Evolutionary conservation across 2,888 invertebrate species (phyloP), one percentile per base, ranked within the genome.

Genomic region (Ophraella communa): DNA sequence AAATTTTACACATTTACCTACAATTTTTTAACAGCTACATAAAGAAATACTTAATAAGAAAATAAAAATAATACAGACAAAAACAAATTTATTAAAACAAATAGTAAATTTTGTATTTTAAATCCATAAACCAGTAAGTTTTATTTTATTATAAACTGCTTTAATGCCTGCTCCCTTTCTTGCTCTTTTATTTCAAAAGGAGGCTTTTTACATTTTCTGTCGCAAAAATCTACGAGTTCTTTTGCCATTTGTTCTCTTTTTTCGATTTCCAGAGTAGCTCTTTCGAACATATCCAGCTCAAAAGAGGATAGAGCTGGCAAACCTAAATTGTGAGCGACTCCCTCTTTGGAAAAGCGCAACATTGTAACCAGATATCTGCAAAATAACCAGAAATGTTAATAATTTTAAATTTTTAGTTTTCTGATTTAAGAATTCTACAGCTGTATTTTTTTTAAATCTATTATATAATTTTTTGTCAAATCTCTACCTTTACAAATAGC

Each of bases 271-370:
- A 77, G 74, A n/a, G 84, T 64, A 1, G 85, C 83, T 18, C 78
- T 68, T 72, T 85, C 83, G 8, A 85, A 70, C 4, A 79, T 71
- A 0, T 75, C 74, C 1, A 82, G 76, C 73, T 87, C 87, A 3
- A 69, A 35, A 1, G 80, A 80, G 5, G 81, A 82, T 78, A 87
- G 79, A 42, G 66, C 73, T 2, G 86, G 85, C 14, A 87, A 71
- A 0, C 86, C 86, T 49, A 82, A 77, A 73, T 84, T 83, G 67
- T 80, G 84, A 5, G 74, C 70, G 52, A 87, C 83, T 10, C 87
- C 87, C 7, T 77, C 78, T 35, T 81, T 79, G 24, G 82, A 81
- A 65, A 87, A 81, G 66, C 84, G 83, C 65, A 87, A 82, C 1
- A 79, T 78, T 4, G 75, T 75, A 11, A 80, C 79, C 53, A 82